Evolutionary conservation across 2,113 vertebrate genomes (phyloP), one percentile per base, ranked within the genome.

Genomic region (Podarcis raffonei): DNA sequence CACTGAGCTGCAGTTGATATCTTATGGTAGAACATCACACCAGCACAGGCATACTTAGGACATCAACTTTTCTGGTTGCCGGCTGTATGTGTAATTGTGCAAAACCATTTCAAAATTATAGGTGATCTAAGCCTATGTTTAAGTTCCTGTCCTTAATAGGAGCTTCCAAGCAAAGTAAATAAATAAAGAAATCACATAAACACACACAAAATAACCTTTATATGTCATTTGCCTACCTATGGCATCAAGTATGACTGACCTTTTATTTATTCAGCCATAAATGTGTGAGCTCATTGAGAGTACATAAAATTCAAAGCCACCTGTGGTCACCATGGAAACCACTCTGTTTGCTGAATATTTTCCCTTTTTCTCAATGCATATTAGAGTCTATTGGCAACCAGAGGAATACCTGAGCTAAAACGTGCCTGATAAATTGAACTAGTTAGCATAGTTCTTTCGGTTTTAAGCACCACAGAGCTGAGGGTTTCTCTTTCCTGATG

Each of bases 361-460:
- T 83, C 83, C 78, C 91, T 82, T 32, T 75, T 76, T 48, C 83
- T 88, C 62, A 48, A 62, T 90, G 92, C 83, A 87, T 87, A 84
- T 90, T 91, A 89, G 90, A 88, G 86, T 79, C 87, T 86, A 84
- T 85, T 87, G 90, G 89, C 89, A 89, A 87, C 75, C 0, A 0
- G 84, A 75, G 81, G 83, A 92, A 88, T 85, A 78, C 72, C 88
- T 93, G 94, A 92, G 87, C 92, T 91, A 92, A 93, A 74, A 89
- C 27, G 74, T 74, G 89, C 90, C 75, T 90, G 90, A 89, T 92
- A 87, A 80, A 76, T 53, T 87, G n/a, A 81, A 82, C 66, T 78
- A 53, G 78, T 82, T 90, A 90, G 84, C 72, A 71, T 90, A 87
- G 91, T 84, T 83, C 91, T 92, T 71, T 91, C 75, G 90, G 92